Evolutionary conservation across 2,888 invertebrate genomes (phyloP).

Genomic region (Campoplex nolae): DNA sequence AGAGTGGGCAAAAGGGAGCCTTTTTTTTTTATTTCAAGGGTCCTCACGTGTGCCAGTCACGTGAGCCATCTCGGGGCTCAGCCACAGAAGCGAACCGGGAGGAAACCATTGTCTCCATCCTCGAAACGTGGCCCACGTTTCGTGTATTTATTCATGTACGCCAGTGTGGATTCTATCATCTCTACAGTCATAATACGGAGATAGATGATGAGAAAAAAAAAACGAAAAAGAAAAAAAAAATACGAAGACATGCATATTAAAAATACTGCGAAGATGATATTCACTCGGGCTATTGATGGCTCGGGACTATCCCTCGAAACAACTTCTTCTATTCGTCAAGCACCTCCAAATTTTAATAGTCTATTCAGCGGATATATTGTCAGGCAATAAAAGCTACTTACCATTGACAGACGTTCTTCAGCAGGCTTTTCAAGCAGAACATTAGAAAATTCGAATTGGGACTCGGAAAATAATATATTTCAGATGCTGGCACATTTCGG

Average conservation of each 20-base stretch:
- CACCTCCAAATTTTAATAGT: neutral
- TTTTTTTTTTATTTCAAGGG: slow-evolving; percentile 75
- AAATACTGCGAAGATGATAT: slow-evolving; percentile 22
- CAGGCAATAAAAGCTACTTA: neutral
- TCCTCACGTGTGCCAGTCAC: slow-evolving; percentile 78
- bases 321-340: neutral
- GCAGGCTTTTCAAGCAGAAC: neutral
- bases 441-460: neutral
- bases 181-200: slow-evolving; percentile 43
- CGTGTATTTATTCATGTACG: slow-evolving; percentile 52
- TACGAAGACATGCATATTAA: neutral
- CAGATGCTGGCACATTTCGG: neutral
- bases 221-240: neutral
- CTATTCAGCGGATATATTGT: neutral
- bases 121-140: slow-evolving; percentile 59
- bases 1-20: slow-evolving; percentile 69
- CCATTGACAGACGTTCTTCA: neutral
- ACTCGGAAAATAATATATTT: neutral
- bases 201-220: slow-evolving; percentile 10
- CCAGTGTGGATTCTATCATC: slow-evolving; percentile 15
- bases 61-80: slow-evolving; percentile 72
- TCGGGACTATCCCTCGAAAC: slow-evolving; percentile 3
- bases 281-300: slow-evolving; percentile 21
- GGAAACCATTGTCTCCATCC: slow-evolving; percentile 74
- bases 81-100: slow-evolving; percentile 46